A percentile compares a stretch with the other conserved stretches of the same genome.
Conservation (phyloP, 2,113 vertebrate species). For the Gallinago undulata region DNA sequence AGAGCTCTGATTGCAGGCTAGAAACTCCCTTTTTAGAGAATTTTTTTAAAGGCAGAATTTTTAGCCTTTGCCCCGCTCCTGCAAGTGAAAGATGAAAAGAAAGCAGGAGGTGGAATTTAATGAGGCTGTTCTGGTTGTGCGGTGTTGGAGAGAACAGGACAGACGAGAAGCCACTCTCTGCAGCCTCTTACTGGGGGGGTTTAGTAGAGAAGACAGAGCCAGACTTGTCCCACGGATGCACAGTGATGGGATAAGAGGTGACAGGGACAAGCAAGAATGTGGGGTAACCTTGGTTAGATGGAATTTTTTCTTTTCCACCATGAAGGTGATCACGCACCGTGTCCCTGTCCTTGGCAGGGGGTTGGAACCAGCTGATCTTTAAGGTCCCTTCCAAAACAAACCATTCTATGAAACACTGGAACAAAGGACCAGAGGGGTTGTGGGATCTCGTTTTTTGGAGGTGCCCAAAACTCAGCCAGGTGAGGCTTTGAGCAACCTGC, state of each 20-base stretch:
- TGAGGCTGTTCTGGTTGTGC: not conserved
- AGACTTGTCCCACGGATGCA: accelerated
- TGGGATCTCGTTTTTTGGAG: not conserved
- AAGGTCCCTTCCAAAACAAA: not conserved
- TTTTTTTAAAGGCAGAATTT: not conserved
- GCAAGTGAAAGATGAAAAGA: not conserved
- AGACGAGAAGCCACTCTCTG: not conserved
- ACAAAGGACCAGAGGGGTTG: not conserved
- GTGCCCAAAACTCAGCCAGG: not conserved
- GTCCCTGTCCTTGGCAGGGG: not conserved
- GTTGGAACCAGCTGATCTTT: not conserved
- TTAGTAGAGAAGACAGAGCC: not conserved
- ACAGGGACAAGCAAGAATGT: not conserved
- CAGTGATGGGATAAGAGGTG: not conserved
- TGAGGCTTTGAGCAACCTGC: not conserved
- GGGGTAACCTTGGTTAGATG: not conserved
- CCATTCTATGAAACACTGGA: not conserved
- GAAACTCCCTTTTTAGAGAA: not conserved
- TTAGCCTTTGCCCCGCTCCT: not conserved
- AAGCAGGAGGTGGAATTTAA: not conserved
- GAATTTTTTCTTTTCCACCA: not conserved
- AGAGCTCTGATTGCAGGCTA: not conserved
- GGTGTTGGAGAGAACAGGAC: not conserved
- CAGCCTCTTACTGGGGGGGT: not conserved
- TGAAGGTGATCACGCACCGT: not conserved